Base-by-base conservation (phyloP, 2,113 vertebrate genomes). In the Benitochromis conjunctus region DNA sequence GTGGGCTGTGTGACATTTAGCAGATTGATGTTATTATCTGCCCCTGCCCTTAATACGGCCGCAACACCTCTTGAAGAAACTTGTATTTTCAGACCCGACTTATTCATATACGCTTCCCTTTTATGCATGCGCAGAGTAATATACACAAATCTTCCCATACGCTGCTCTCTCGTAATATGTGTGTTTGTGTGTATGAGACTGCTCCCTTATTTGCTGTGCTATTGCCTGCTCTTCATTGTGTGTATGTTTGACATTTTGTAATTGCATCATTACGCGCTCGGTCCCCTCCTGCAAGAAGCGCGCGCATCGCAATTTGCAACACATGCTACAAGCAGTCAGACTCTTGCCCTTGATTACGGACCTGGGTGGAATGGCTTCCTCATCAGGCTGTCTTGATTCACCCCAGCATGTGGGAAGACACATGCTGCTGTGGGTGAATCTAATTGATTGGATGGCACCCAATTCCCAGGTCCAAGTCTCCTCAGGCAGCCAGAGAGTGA, bases 401-500 rank as follows among this genome's bases (percentile, higher is more conserved):
- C 85, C 94, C 86, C 93, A 90, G 94, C 92, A 92, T 95, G 93
- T 93, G 92, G 88, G 84, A 60, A 93, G 93, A 92, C 92, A 93
- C 92, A 95, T 92, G 91, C 93, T 94, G 94, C 88, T 88, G 87
- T 92, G 90, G 93, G 84, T 91, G 91, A 94, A 92, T 95, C 92
- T 95, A 96, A 96, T 95, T 94, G 94, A 96, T 95, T 95, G 94
- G 95, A 95, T 88, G 86, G 91, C 94, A 93, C 93, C 94, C 94
- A 93, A 93, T 95, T 94, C 87, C 87, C 92, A 92, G 92, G 94
- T 93, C 93, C 93, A 93, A 93, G 93, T 90, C 86, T 94, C 91
- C 92, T 94, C 84, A 89, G 92, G 91, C 94, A 90, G 93, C 91
- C 92, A 83, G 90, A 88, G 89, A 94, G 88, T 64, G 78, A 87